These are phyloP conservation scores for Phrixothrix hirtus DNA, from an alignment of 2,888 invertebrate species.

Conservation along the genomic window DNA sequence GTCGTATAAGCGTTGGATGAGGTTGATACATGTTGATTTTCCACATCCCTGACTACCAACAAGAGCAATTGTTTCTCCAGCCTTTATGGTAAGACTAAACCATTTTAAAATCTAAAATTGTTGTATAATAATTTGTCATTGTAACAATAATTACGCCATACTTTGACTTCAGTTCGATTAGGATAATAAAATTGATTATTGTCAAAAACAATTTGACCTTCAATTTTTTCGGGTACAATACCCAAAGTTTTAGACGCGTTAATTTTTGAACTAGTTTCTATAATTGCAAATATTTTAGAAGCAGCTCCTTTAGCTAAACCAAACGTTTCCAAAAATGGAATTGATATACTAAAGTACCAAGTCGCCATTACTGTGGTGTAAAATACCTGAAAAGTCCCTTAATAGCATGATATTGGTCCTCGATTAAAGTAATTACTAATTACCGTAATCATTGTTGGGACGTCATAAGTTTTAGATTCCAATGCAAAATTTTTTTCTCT, in stretches of 20 bases:
- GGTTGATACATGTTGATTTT: conserved; percentile 75
- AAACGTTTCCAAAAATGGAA: conserved; percentile 80
- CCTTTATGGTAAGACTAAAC: conserved; percentile 65
- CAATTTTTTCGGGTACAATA: no score
- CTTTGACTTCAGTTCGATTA: conserved; percentile 72
- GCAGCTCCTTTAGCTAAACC: conserved; percentile 80
- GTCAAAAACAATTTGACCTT: no score
- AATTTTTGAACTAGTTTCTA: conserved; percentile 47
- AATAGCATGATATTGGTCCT: no score
- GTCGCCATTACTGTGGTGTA: conserved; percentile 37
- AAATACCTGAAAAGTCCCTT: not conserved
- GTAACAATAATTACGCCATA: conserved; percentile 43
- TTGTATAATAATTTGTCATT: conserved; percentile 31
- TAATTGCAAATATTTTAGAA: conserved; percentile 73
- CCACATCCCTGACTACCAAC: conserved; percentile 76
- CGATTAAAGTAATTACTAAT: conserved; percentile 44
- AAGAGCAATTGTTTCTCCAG: conserved; percentile 75
- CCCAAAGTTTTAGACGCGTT: no score
- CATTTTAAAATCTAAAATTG: conserved; percentile 68
- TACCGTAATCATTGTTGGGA: conserved; percentile 72
- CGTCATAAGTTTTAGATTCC: no score
- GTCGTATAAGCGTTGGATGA: conserved; percentile 77
- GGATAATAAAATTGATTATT: conserved; percentile 82
- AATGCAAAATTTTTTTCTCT: conserved; percentile 53
- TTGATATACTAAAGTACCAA: conserved; percentile 73